These are phyloP conservation scores for Tachysurus fulvidraco DNA, from an alignment of 2,113 vertebrate genomes.

Conservation along the genomic window DNA sequence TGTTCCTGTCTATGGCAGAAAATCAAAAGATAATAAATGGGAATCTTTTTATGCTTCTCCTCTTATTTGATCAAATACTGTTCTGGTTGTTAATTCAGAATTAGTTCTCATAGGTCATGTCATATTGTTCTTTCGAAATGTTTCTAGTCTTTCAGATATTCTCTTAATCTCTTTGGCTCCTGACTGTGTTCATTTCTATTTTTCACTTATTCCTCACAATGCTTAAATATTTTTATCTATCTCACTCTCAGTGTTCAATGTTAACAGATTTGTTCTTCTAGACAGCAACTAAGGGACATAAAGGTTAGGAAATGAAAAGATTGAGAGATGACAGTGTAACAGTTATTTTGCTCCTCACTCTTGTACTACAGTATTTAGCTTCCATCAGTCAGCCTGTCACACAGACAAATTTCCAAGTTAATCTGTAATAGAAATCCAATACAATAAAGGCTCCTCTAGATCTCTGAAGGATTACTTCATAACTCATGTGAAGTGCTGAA, in stretches of 20 bases:
- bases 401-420: constrained; percentile 61
- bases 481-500: neutral
- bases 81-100: neutral
- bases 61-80: neutral
- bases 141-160: neutral
- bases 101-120: neutral
- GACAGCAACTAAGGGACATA: constrained; percentile 27
- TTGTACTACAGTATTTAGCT: constrained; percentile 42
- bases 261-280: constrained; percentile 50
- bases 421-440: constrained; percentile 55
- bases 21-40: neutral
- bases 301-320: constrained; percentile 27
- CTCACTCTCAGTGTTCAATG: constrained; percentile 50
- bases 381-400: constrained; percentile 61
- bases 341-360: constrained; percentile 21
- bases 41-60: neutral
- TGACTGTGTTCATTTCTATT: constrained; percentile 1
- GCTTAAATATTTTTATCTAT: constrained; percentile 11
- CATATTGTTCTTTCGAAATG: neutral
- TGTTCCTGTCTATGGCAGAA: neutral
- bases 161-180: neutral
- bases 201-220: neutral
- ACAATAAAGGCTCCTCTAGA: constrained; percentile 40
- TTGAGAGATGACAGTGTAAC: constrained; percentile 34
- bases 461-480: neutral